These are phyloP conservation scores for Chirona hameri DNA, from an alignment of 2,888 invertebrate species.

Conservation along the genomic window DNA sequence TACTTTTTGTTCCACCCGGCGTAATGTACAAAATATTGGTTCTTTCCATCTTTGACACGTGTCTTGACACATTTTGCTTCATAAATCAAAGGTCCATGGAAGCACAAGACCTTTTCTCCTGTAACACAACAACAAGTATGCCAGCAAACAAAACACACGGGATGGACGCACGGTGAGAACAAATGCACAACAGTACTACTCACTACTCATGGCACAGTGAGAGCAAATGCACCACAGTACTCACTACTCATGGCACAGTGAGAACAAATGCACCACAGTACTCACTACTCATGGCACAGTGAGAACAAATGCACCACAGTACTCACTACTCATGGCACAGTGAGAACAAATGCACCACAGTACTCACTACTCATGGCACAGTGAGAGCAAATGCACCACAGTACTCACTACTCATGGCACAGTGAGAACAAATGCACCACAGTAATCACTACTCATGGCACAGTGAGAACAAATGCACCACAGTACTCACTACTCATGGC, in stretches of 20 bases:
- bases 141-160: not conserved
- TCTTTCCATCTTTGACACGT: slow-evolving; percentile 76
- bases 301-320: not conserved
- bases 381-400: not conserved
- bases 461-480: too few relatives aligned
- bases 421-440: not conserved
- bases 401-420: too few relatives aligned
- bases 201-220: too few relatives aligned
- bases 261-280: not conserved
- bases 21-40: slow-evolving; percentile 91
- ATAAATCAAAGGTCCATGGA: slow-evolving; percentile 92
- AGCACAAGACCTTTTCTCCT: slow-evolving; percentile 73
- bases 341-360: not conserved
- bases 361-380: too few relatives aligned
- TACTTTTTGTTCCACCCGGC: slow-evolving; percentile 98
- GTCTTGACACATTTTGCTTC: slow-evolving; percentile 93
- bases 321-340: too few relatives aligned
- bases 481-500: too few relatives aligned
- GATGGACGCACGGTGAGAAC: not conserved
- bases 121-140: slow-evolving; percentile 34
- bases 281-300: too few relatives aligned
- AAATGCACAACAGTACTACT: not conserved
- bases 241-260: too few relatives aligned
- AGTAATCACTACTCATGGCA: too few relatives aligned
- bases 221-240: not conserved